Evolutionary conservation across 2,797 vertebrate species (phyloP), one percentile per base, ranked within the genome.

Genomic region (Odontamblyopus rebecca): DNA sequence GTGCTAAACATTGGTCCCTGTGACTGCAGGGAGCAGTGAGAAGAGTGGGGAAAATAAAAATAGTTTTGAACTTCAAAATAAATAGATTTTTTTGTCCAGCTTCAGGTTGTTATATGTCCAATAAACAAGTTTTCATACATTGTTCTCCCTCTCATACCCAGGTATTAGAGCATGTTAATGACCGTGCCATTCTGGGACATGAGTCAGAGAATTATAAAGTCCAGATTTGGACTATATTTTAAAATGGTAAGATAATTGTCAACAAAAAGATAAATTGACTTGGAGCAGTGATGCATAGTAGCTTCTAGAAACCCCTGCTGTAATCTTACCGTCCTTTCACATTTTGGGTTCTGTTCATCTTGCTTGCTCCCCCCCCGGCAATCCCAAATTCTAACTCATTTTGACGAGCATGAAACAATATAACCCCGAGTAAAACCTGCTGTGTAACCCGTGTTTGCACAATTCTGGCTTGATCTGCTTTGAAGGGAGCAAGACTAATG

Each of bases 401-500:
- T n/a, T 68, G 68, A 70, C 60, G 0, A 62, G 27, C n/a, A 18
- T 35, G 29, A n/a, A n/a, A 2, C 60, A 16, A 61, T 3, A 66
- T 26, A 71, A 51, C 68, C 64, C 19, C 5, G 9, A 15, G 19
- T 32, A 27, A 4, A 27, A 30, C 60, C 61, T 12, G 60, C 18
- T 1, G 53, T 19, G 32, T 35, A 74, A 69, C 23, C 2, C 2
- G 23, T 53, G 27, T 54, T 54, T 67, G 60, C 66, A 64, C 61
- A 66, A 72, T 65, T 50, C 18, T 6, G 53, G 29, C 77, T 65
- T 74, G 26, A 77, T 79, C 48, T 48, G 35, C 51, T 73, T 61
- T 76, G 65, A 83, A 77, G 61, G 57, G 64, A 78, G 61, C 54
- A 65, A 77, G 80, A 41, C 71, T 67, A 65, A 23, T 77, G 56